Evolutionary conservation across 2,888 invertebrate genomes (phyloP).

Genomic region (Ennomos fuscantarius): DNA sequence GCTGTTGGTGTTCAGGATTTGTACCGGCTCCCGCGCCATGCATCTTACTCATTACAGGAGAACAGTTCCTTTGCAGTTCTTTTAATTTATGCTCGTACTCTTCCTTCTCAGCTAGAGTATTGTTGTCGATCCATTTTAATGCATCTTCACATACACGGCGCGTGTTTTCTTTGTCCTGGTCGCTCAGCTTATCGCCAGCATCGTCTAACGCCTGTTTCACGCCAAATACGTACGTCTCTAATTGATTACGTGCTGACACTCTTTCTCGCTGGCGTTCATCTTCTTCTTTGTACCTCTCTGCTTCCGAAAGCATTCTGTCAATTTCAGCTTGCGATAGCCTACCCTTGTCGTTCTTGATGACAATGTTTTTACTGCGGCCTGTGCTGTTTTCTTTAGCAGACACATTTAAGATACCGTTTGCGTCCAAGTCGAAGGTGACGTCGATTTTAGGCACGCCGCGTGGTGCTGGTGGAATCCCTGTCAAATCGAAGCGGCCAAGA

Average conservation of each 20-base stretch:
- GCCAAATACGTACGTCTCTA: slow-evolving; percentile 89
- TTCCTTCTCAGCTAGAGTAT: slow-evolving; percentile 87
- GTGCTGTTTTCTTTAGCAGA: slow-evolving; percentile 90
- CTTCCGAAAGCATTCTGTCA: slow-evolving; percentile 91
- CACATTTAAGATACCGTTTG: slow-evolving; percentile 93
- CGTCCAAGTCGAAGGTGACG: slow-evolving; percentile 91
- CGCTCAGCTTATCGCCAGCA: slow-evolving; percentile 85
- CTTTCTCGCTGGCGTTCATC: slow-evolving; percentile 89
- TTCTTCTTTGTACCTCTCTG: slow-evolving; percentile 90
- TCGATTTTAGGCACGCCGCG: slow-evolving; percentile 88
- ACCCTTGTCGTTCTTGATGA: slow-evolving; percentile 93
- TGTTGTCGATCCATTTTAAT: slow-evolving; percentile 89
- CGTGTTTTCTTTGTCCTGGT: slow-evolving; percentile 87
- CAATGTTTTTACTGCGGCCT: slow-evolving; percentile 89
- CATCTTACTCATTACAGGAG: slow-evolving; percentile 84
- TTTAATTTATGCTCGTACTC: slow-evolving; percentile 86
- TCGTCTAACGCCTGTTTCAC: slow-evolving; percentile 89
- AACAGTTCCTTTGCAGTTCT: slow-evolving; percentile 85
- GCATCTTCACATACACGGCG: slow-evolving; percentile 84
- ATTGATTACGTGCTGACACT: slow-evolving; percentile 88
- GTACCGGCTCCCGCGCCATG: slow-evolving; percentile 77
- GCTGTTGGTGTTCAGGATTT: slow-evolving; percentile 44
- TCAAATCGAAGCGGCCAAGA: slow-evolving; percentile 87
- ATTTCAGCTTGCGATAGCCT: slow-evolving; percentile 92
- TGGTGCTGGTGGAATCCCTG: slow-evolving; percentile 89